Evolutionary conservation across 2,797 vertebrate genomes (phyloP).

Genomic region (Artibeus jamaicensis): DNA sequence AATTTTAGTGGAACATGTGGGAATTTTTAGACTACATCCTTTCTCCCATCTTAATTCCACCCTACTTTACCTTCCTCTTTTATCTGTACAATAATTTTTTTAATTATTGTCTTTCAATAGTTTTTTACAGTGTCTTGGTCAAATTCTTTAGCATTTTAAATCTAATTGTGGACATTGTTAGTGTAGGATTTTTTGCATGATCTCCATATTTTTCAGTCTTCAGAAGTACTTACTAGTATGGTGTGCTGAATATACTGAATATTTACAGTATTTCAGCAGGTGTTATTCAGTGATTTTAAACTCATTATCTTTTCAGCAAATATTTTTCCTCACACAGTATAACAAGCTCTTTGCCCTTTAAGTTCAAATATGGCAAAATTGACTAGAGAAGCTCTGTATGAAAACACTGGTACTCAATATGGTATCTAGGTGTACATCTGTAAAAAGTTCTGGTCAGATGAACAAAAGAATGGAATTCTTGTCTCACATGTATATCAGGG

Average conservation of each 20-base stretch:
- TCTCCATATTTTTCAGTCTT: background rate
- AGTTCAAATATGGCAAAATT: slow-evolving; percentile 2
- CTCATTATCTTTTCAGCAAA: background rate
- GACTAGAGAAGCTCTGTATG: background rate
- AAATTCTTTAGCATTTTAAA: background rate
- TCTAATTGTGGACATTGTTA: background rate
- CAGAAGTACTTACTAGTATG: background rate
- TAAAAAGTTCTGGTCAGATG: background rate
- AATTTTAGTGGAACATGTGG: background rate
- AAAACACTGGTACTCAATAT: background rate
- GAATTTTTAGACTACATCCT: background rate
- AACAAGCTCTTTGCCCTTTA: background rate
- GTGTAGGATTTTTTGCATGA: background rate
- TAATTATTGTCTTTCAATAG: background rate
- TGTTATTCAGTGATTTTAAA: background rate
- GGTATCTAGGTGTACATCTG: background rate
- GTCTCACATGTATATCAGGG: background rate
- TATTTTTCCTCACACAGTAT: background rate
- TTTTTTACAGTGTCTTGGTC: background rate
- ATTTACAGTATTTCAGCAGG: background rate
- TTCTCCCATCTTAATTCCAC: background rate
- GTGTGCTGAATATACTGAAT: no score
- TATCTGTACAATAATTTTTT: background rate
- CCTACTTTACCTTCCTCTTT: background rate
- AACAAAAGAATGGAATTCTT: background rate